Evolutionary conservation across 64 coral and sea anemone genomes (phyloP).

Genomic region (Montipora efflorescens): DNA sequence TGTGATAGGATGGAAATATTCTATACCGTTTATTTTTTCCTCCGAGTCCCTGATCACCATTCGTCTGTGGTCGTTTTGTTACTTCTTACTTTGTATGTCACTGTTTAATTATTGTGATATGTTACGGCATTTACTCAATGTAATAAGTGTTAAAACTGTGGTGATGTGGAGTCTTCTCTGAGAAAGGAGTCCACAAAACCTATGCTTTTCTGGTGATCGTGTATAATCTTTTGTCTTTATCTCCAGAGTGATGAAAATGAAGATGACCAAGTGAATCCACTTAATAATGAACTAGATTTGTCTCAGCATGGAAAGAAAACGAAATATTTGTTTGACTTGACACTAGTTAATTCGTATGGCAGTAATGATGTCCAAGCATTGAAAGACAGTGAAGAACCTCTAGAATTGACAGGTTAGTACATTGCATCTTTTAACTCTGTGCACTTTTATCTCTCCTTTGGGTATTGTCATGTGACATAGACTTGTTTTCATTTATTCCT

Average conservation of each 20-base stretch:
- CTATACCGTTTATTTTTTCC: no score
- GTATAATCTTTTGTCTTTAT: neutral
- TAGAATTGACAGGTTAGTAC: constrained; percentile 80
- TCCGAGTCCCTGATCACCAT: no score
- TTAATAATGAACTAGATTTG: constrained; percentile 30
- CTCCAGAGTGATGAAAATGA: constrained; percentile 71
- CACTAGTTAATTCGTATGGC: constrained; percentile 90
- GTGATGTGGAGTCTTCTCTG: no score
- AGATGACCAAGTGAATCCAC: constrained; percentile 30
- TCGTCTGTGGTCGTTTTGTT: no score
- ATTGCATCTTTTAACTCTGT: neutral
- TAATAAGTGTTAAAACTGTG: no score
- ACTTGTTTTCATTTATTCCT: neutral
- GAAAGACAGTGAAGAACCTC: constrained; percentile 78
- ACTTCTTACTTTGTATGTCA: no score
- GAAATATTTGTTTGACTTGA: constrained; percentile 78
- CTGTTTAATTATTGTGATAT: no score
- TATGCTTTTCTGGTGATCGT: neutral
- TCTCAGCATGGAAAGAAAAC: constrained; percentile 49
- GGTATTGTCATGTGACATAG: no score
- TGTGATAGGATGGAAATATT: no score
- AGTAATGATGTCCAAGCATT: constrained; percentile 88
- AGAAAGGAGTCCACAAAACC: no score
- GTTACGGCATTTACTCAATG: no score
- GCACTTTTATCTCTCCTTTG: neutral